A percentile compares a stretch with the other conserved stretches of the same genome.
Evolutionary conservation across 2,888 invertebrate genomes (phyloP).

Genomic region (Mechanitis messenoides): DNA sequence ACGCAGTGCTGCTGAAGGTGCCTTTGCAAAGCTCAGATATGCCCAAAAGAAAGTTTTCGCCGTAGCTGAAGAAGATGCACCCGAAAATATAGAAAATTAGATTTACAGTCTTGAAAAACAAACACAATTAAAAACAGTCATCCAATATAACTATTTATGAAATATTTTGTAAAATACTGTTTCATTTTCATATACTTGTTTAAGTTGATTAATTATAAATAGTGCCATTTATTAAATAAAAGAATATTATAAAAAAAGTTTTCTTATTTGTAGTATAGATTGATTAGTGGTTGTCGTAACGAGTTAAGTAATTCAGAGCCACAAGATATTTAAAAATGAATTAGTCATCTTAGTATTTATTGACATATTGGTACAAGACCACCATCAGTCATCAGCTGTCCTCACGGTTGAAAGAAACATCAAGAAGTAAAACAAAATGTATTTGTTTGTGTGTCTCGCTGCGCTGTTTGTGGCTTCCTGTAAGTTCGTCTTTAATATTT

Average conservation of each 20-base stretch:
- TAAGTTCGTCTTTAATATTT: conserved; percentile 13
- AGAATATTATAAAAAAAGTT: conserved; percentile 2
- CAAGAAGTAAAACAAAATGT: conserved; percentile 6
- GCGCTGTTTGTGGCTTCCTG: conserved; percentile 13
- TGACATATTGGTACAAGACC: background rate
- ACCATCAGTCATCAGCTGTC: background rate
- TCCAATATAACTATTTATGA: too few species aligned
- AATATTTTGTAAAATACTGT: background rate
- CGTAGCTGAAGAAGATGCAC: background rate
- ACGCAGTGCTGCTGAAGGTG: conserved; percentile 47
- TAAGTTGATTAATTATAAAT: conserved; percentile 13
- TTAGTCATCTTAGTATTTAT: conserved; percentile 11
- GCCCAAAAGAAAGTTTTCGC: conserved; percentile 28
- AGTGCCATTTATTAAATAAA: conserved; percentile 22
- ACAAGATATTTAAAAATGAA: conserved; percentile 12
- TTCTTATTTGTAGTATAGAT: background rate
- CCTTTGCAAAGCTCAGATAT: conserved; percentile 33
- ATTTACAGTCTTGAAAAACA: too few species aligned
- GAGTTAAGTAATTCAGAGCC: conserved; percentile 10
- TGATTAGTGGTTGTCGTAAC: conserved; percentile 5
- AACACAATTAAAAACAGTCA: too few species aligned
- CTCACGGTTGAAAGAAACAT: background rate
- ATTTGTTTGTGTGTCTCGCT: conserved; percentile 4
- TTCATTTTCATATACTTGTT: background rate
- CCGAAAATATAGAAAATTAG: background rate